These are phyloP conservation scores for Enteromius radiatus DNA, from an alignment of 2,797 vertebrate genomes.

Conservation along the genomic window DNA sequence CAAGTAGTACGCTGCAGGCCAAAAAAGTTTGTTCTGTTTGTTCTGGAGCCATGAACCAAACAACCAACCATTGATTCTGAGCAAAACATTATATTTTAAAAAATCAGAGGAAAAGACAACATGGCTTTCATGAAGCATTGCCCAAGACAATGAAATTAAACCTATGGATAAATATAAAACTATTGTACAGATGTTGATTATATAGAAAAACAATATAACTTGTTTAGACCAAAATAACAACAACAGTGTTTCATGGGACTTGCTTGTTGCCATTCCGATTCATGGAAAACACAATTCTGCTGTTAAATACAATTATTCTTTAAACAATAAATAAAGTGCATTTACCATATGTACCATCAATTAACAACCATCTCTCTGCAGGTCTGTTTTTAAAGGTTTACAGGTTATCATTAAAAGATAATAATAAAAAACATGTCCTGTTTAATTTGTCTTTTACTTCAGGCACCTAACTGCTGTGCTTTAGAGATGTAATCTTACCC, in stretches of 20 bases:
- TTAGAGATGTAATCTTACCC: slow-evolving; percentile 67
- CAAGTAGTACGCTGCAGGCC: background rate
- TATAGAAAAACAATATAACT: background rate
- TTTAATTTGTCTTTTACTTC: background rate
- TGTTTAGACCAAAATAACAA: background rate
- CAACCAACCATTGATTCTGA: background rate
- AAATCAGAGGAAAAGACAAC: background rate
- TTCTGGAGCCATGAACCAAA: background rate
- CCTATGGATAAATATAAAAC: background rate
- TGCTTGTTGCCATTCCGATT: background rate
- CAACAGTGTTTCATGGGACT: background rate
- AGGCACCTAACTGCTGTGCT: background rate
- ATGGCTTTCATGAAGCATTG: no score
- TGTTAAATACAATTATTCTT: background rate
- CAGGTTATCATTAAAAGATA: background rate
- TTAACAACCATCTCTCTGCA: background rate
- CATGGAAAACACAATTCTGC: background rate
- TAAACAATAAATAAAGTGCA: no score
- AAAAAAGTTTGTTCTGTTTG: no score
- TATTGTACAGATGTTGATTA: background rate
- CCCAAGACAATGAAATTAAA: background rate
- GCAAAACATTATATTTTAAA: background rate
- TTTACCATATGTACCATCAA: background rate
- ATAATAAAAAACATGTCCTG: background rate
- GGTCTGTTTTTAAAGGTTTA: background rate